Evolutionary conservation across 2,113 vertebrate species (phyloP).

Genomic region (Brachyistius frenatus): DNA sequence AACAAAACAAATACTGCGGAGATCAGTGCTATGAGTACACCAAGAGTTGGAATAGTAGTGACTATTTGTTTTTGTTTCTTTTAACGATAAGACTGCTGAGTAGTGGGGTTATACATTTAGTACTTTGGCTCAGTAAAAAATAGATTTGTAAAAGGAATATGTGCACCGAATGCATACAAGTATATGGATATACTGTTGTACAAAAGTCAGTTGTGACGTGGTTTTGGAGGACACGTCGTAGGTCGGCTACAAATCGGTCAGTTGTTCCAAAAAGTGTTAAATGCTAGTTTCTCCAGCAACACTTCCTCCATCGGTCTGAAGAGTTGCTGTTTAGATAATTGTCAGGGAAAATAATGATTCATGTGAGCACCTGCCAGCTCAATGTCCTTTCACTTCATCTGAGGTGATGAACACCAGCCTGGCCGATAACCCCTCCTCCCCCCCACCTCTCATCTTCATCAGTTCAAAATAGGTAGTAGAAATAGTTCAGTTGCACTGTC

Average conservation of each 20-base stretch:
- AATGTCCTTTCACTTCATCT: background rate
- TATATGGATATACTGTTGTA: constrained; percentile 66
- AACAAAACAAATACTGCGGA: constrained; percentile 72
- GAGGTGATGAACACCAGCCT: background rate
- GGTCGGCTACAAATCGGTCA: constrained; percentile 45
- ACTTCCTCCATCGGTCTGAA: constrained; percentile 16
- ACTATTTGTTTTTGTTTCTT: constrained; percentile 34
- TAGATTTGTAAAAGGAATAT: constrained; percentile 72
- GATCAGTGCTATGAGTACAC: constrained; percentile 74
- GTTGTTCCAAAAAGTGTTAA: constrained; percentile 50
- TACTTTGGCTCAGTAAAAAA: constrained; percentile 84
- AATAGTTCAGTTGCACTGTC: constrained; percentile 20
- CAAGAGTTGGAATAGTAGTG: constrained; percentile 69
- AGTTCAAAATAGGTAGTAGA: constrained; percentile 62
- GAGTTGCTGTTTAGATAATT: constrained; percentile 35
- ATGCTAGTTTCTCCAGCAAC: constrained; percentile 54
- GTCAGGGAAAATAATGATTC: background rate
- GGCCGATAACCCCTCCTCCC: background rate
- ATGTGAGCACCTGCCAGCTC: constrained; percentile 1
- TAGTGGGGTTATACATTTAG: constrained; percentile 68
- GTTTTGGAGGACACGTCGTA: constrained; percentile 9
- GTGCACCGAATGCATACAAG: constrained; percentile 75
- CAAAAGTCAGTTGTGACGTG: constrained; percentile 46
- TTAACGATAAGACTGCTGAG: constrained; percentile 71
- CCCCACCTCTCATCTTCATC: constrained; percentile 22